Evolutionary conservation across 2,113 vertebrate species (phyloP).

Genomic region (Syngnathus floridae): DNA sequence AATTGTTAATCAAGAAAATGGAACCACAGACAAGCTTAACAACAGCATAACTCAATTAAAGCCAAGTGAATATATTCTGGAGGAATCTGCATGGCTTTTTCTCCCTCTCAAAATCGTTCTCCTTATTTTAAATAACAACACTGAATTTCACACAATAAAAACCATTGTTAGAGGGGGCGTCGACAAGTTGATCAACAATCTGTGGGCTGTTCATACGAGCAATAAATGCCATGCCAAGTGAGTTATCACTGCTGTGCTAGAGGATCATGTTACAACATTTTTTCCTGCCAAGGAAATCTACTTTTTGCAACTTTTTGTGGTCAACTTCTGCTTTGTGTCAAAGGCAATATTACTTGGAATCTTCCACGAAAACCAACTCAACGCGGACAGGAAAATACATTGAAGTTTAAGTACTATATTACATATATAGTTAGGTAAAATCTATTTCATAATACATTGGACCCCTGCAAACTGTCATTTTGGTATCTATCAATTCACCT

Average conservation of each 20-base stretch:
- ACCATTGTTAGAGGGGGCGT: conserved; percentile 25
- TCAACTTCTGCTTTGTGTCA: background rate
- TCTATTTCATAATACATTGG: background rate
- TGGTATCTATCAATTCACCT: too few relatives aligned
- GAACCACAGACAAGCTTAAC: background rate
- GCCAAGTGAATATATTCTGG: background rate
- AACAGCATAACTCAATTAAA: background rate
- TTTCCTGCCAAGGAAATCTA: background rate
- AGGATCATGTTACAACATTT: conserved; percentile 16
- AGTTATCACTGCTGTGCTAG: background rate
- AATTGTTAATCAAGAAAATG: background rate
- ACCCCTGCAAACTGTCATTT: background rate
- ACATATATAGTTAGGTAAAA: too few relatives aligned
- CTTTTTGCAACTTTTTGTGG: background rate
- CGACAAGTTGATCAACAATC: conserved; percentile 38
- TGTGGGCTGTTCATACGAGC: background rate
- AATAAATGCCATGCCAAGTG: conserved; percentile 16
- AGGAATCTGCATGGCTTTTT: conserved; percentile 7
- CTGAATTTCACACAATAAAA: conserved; percentile 19
- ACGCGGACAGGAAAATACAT: background rate
- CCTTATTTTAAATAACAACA: conserved; percentile 8
- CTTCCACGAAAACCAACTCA: background rate
- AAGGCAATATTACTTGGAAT: background rate
- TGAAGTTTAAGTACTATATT: too few relatives aligned
- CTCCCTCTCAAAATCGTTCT: too few relatives aligned